These are phyloP conservation scores for Orientallactaga bullata DNA, from an alignment of 2,113 vertebrate genomes.

Conservation along the genomic window DNA sequence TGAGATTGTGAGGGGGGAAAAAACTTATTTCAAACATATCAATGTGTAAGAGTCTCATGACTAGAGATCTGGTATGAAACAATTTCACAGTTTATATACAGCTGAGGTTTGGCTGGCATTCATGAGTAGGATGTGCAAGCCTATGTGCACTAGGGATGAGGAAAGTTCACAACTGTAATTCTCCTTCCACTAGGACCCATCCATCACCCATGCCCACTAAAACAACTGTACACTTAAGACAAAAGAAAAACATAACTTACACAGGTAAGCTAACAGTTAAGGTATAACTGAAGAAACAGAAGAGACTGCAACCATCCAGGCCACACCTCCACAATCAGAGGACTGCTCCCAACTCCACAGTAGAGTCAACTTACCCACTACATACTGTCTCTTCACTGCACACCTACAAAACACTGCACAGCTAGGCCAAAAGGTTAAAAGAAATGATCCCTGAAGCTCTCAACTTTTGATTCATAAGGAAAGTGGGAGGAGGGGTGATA, in stretches of 20 bases:
- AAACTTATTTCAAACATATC: not conserved
- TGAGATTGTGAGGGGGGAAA: not conserved
- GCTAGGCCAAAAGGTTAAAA: not conserved
- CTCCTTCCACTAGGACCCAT: not conserved
- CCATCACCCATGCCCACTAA: not conserved
- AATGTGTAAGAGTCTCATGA: not conserved
- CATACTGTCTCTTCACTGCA: not conserved
- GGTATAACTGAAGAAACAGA: not conserved
- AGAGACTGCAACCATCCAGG: not conserved
- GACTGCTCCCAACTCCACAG: not conserved
- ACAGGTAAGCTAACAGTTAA: not conserved
- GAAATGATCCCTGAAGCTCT: not conserved
- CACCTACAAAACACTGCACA: not conserved
- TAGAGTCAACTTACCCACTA: not conserved
- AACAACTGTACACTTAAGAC: constrained; percentile 2
- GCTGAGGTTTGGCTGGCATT: not conserved
- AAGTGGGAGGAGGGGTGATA: not conserved
- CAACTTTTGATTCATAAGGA: not conserved
- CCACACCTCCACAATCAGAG: not conserved
- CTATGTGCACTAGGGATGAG: not conserved
- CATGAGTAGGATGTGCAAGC: not conserved
- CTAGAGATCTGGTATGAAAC: not conserved
- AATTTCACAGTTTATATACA: not conserved
- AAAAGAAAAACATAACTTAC: constrained; percentile 20
- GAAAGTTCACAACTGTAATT: not conserved